phyloP scores from a whole-genome alignment of 2,888 invertebrate genomes.

The Conus canariensis region DNA sequence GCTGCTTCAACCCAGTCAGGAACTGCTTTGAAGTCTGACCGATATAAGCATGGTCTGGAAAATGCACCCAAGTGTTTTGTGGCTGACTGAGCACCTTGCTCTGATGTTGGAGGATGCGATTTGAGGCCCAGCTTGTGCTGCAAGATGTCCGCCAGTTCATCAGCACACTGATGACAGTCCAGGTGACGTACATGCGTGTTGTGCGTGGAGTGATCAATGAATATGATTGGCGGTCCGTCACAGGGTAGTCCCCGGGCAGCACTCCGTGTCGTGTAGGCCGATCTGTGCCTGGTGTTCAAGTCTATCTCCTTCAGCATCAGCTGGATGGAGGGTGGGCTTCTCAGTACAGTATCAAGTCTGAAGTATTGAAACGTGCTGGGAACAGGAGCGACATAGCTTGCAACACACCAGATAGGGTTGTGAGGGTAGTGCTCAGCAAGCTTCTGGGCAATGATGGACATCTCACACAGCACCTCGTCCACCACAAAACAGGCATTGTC shows the following conservation, averaged over 20 bases:
- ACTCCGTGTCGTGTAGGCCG: conserved; percentile 18
- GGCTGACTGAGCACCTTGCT: neutral
- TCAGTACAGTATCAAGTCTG: neutral
- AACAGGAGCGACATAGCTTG: neutral
- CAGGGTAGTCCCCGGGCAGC: conserved; percentile 17
- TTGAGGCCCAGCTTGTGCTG: conserved; percentile 14
- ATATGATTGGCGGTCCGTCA: conserved; percentile 22
- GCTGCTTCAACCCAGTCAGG: neutral
- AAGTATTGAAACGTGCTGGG: neutral
- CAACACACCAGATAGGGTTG: conserved; percentile 29
- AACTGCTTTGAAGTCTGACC: neutral
- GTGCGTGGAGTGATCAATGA: conserved; percentile 27
- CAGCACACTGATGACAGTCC: conserved; percentile 25
- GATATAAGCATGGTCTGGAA: neutral
- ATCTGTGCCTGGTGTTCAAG: neutral
- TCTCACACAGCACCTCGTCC: conserved; percentile 7
- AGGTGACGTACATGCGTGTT: neutral
- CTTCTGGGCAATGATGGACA: neutral
- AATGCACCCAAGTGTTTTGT: neutral
- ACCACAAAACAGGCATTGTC: conserved; percentile 21
- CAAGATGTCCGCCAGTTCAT: conserved; percentile 22
- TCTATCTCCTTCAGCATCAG: conserved; percentile 30
- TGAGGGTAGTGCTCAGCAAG: neutral
- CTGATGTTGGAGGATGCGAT: neutral
- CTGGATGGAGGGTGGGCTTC: conserved; percentile 29